Evolutionary conservation across 35 echinoderm and acorn worm species (phyloP).

Genomic region (Apostichopus japonicus): DNA sequence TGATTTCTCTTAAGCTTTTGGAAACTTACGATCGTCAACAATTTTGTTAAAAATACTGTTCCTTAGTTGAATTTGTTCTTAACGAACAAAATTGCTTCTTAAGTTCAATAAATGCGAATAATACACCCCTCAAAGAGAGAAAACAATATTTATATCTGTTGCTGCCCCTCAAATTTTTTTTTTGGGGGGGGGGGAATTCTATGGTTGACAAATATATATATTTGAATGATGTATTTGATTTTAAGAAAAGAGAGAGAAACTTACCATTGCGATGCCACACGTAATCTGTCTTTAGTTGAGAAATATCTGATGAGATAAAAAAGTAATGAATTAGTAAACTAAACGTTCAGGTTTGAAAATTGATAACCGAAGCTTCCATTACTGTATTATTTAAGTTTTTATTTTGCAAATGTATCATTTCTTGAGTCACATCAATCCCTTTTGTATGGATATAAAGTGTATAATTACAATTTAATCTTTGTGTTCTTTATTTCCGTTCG

Average conservation of each 20-base stretch:
- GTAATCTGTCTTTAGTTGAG: constrained; percentile 44
- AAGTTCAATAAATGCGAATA: neutral
- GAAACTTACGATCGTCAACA: too few relatives aligned
- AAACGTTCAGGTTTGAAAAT: too few relatives aligned
- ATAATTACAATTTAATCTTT: too few relatives aligned
- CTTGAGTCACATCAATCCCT: too few relatives aligned
- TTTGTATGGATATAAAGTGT: too few relatives aligned
- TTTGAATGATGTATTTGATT: neutral
- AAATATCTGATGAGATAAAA: constrained; percentile 23
- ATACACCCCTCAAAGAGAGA: too few relatives aligned
- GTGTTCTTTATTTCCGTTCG: too few relatives aligned
- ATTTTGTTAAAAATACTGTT: too few relatives aligned
- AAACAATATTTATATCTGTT: too few relatives aligned
- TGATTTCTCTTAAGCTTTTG: too few relatives aligned
- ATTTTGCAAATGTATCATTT: too few relatives aligned
- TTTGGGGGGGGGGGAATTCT: neutral
- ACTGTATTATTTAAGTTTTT: neutral
- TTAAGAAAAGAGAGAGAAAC: neutral
- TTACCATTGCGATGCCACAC: constrained; percentile 55
- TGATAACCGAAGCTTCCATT: neutral
- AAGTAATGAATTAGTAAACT: neutral
- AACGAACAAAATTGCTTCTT: neutral
- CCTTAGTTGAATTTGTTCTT: too few relatives aligned
- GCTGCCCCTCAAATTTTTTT: neutral
- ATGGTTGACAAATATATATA: neutral